Base-by-base conservation (phyloP, 1,140 invertebrate genomes). In the Microplitis demolitor region DNA sequence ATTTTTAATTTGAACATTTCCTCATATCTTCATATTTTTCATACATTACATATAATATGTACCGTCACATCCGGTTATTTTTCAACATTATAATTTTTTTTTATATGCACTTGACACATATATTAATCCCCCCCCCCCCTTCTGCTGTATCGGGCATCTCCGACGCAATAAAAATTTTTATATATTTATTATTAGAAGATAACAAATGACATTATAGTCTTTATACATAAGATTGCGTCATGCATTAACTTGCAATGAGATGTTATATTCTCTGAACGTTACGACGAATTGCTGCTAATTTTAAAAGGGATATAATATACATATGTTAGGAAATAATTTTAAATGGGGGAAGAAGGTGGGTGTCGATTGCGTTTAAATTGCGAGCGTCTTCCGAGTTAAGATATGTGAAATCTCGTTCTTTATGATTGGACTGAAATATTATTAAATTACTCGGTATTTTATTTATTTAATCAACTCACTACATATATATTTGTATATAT, bases 141-240 rank as follows among this genome's bases (percentile, higher is more conserved):
- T n/a, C n/a, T n/a, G n/a, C n/a, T n/a, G 39, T 73, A 37, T 73
- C 68, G 45, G 67, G 68, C 73, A 73, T 77, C 69, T 71, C 74
- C 74, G 72, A 63, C 75, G 74, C 76, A 78, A 78, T 82, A 81
- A 82, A 82, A 79, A 74, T 83, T 80, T 58, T 84, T 82, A 82
- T 81, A 74, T 79, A 79, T 83, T 80, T 78, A 79, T 82, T 81
- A 80, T 81, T 77, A 79, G 73, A 74, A 80, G 78, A 82, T 82
- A 81, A 81, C 77, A 78, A 80, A 77, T 76, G 76, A 77, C 72
- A 76, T 77, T 77, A 77, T 73, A 39, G 66, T 66, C 69, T 77
- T 73, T 75, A 58, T 58, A 77, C 74, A 39, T 63, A 64, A 58
- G 31, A 63, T 77, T 77, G 71, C 76, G 74, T 76, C 74, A 77